Conservation (phyloP, 2,797 vertebrate genomes). For the Pantherophis alleghaniensis region DNA sequence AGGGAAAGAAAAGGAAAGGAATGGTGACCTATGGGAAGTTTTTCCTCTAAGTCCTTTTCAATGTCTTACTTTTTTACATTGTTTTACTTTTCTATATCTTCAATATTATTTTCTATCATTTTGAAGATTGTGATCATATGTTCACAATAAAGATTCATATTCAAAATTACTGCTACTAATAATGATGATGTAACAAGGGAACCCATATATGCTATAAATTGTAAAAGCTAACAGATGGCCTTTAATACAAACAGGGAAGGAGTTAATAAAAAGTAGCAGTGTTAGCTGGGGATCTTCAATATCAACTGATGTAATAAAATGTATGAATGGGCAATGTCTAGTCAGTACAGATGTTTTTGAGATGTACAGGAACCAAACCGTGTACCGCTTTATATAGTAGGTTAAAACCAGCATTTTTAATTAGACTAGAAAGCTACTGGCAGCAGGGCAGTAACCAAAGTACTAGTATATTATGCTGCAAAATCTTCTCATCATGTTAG, state of each 20-base stretch:
- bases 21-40: not conserved
- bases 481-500: not conserved
- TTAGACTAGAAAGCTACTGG: not conserved
- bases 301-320: not conserved
- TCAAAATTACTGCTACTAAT: not conserved
- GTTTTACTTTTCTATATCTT: not conserved
- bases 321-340: not conserved
- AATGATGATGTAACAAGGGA: not conserved
- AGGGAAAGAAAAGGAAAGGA: not conserved
- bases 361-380: not conserved
- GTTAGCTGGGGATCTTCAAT: not conserved
- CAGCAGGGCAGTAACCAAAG: not conserved
- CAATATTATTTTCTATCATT: not conserved
- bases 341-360: not conserved
- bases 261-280: not conserved
- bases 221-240: not conserved
- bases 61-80: not conserved
- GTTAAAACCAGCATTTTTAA: not conserved
- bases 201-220: not conserved
- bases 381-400: not conserved
- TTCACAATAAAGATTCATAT: not conserved
- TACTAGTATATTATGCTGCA: not conserved
- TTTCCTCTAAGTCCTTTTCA: not conserved
- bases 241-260: not conserved
- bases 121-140: not conserved